These are phyloP conservation scores for Trachelus troglodyta DNA, from an alignment of 2,888 invertebrate species.

Conservation along the genomic window DNA sequence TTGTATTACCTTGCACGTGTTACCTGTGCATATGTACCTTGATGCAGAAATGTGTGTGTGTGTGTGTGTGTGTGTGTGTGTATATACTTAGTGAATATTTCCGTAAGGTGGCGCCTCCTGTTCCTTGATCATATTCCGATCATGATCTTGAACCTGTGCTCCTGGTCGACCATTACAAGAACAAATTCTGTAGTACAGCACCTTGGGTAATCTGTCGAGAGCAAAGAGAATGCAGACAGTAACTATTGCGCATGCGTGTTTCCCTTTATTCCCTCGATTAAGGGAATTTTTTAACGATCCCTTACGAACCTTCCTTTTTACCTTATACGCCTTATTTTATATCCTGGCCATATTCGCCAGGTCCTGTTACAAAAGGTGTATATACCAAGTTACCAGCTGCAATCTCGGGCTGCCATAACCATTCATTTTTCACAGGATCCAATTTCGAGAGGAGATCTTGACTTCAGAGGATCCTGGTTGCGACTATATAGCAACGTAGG, in stretches of 20 bases:
- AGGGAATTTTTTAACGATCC: neutral
- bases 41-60: neutral
- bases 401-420: neutral
- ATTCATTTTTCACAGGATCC: slow-evolving; percentile 23
- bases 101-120: neutral
- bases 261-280: neutral
- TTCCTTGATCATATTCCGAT: slow-evolving; percentile 7
- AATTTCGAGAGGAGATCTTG: slow-evolving; percentile 16
- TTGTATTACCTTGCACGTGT: neutral
- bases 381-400: neutral
- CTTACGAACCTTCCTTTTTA: neutral
- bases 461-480: neutral
- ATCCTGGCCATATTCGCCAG: neutral
- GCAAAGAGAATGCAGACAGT: neutral
- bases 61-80: neutral
- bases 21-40: neutral
- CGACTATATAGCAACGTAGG: neutral
- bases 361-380: neutral
- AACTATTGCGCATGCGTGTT: neutral
- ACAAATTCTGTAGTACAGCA: slow-evolving; percentile 19
- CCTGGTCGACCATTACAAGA: slow-evolving; percentile 21
- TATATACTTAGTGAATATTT: neutral
- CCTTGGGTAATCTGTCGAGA: slow-evolving; percentile 8
- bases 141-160: slow-evolving; percentile 24
- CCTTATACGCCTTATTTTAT: neutral